Evolutionary conservation across 2,797 vertebrate genomes (phyloP).

Genomic region (Phyllotis vaccarum): DNA sequence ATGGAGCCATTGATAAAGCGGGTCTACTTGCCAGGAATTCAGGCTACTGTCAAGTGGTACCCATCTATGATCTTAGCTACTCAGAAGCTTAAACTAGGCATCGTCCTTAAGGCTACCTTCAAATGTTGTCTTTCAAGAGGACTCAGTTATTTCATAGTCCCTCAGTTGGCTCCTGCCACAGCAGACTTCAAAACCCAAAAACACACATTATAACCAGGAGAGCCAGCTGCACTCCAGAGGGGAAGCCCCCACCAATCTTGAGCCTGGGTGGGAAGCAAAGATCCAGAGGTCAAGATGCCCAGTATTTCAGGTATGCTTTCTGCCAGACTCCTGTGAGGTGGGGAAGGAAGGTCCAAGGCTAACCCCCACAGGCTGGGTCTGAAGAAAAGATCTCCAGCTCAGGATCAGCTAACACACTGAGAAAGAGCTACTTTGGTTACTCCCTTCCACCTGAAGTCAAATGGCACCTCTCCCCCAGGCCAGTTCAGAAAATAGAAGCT

Average conservation of each 20-base stretch:
- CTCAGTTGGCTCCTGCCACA: neutral
- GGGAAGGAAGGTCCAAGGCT: neutral
- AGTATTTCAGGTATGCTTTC: neutral
- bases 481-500: neutral
- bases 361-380: neutral
- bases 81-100: neutral
- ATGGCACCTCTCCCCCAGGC: neutral
- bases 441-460: neutral
- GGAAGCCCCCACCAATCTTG: neutral
- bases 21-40: accelerated
- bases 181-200: neutral
- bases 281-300: neutral
- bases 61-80: neutral
- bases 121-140: neutral
- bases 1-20: accelerated
- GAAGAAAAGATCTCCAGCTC: neutral
- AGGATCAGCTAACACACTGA: neutral
- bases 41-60: neutral
- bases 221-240: neutral
- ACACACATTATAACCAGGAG: neutral
- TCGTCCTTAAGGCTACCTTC: neutral
- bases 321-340: neutral
- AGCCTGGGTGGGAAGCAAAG: neutral
- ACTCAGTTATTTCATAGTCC: neutral
- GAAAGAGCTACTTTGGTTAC: neutral